A percentile compares a stretch with the other conserved stretches of the same genome.
phyloP scores from a whole-genome alignment of 2,797 vertebrate species.

The Cyclopterus lumpus region DNA sequence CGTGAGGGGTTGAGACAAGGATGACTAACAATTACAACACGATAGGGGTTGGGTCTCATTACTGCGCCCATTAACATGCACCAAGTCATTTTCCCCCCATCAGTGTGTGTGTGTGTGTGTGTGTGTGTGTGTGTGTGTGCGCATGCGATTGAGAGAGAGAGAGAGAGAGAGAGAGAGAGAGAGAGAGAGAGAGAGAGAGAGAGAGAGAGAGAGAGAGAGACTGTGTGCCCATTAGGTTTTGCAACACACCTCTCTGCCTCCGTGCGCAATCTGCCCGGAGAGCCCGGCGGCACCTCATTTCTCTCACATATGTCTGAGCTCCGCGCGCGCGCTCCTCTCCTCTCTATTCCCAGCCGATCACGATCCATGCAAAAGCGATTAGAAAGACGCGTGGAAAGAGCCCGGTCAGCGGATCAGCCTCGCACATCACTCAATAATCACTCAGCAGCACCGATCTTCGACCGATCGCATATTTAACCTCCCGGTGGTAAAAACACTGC shows the following conservation, averaged over 20 bases:
- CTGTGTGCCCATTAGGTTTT: constrained; percentile 47
- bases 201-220: background rate
- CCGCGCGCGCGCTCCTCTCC: constrained; percentile 33
- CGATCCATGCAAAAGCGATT: constrained; percentile 62
- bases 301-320: constrained; percentile 40
- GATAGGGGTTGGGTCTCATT: constrained; percentile 81
- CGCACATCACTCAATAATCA: constrained; percentile 62
- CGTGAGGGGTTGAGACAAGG: constrained; percentile 65
- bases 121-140: constrained; percentile 30
- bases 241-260: constrained; percentile 61
- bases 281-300: constrained; percentile 55
- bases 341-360: constrained; percentile 46
- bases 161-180: background rate
- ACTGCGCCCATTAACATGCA: constrained; percentile 82
- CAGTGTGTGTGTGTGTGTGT: too few relatives aligned
- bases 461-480: constrained; percentile 74
- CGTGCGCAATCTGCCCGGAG: constrained; percentile 68
- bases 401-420: constrained; percentile 70
- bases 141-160: background rate
- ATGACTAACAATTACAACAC: constrained; percentile 82
- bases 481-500: constrained; percentile 55
- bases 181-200: background rate
- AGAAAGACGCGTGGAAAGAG: constrained; percentile 56
- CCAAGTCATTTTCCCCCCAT: constrained; percentile 64
- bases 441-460: constrained; percentile 44